These are phyloP conservation scores for Lamprotornis superbus DNA, from an alignment of 2,113 vertebrate species.

Conservation along the genomic window DNA sequence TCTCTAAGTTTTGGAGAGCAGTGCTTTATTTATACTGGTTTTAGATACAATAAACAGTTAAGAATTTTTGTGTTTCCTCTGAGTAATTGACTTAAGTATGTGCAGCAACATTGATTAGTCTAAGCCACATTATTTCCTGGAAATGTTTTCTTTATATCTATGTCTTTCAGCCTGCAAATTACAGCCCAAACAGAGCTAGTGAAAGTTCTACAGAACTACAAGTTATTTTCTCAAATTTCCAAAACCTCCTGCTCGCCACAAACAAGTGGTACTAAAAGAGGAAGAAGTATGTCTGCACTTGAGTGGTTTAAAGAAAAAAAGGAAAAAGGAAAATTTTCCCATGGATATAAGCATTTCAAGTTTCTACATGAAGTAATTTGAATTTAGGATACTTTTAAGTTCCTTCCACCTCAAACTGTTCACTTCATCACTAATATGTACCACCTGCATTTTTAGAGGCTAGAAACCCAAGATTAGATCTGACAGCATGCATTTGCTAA, in stretches of 20 bases:
- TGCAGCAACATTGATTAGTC: not conserved
- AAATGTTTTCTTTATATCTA: not conserved
- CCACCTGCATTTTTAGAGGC: not conserved
- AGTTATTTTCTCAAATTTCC: not conserved
- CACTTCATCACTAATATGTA: not conserved
- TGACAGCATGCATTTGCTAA: not conserved
- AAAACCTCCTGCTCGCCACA: not conserved
- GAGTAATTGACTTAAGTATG: not conserved
- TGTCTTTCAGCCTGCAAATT: not conserved
- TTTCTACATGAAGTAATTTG: not conserved
- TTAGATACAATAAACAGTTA: not conserved
- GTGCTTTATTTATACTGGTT: slow-evolving; percentile 8
- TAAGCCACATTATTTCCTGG: not conserved
- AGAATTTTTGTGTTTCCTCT: not conserved
- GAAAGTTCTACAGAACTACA: not conserved
- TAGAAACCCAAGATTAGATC: not conserved
- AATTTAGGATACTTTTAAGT: not conserved
- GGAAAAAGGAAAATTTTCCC: not conserved
- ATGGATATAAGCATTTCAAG: not conserved
- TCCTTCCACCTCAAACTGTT: not conserved
- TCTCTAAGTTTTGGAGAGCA: slow-evolving; percentile 20
- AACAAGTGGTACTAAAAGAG: not conserved
- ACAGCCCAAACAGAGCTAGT: not conserved
- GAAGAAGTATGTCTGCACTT: not conserved
- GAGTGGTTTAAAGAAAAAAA: not conserved